Evolutionary conservation across 2,888 invertebrate genomes (phyloP).

Genomic region (Eupithecia insigniata): DNA sequence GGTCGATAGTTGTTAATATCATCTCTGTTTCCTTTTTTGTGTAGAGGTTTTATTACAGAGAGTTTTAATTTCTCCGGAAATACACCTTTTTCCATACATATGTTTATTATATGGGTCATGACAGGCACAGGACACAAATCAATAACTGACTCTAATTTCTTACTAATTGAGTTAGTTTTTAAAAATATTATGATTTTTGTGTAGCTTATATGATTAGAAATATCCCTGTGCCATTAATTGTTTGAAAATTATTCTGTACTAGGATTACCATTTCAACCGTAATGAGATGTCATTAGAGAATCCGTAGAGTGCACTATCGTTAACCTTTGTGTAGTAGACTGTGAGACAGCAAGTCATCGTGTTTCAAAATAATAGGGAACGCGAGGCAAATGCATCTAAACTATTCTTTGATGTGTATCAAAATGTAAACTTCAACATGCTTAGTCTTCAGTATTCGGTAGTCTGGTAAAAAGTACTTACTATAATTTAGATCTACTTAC

Average conservation of each 20-base stretch:
- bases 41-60: no score
- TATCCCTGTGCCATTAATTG: neutral
- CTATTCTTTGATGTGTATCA: neutral
- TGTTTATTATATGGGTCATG: no score
- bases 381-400: neutral
- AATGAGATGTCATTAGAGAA: slow-evolving; percentile 1
- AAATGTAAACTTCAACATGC: neutral
- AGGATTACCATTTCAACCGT: neutral
- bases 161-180: neutral
- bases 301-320: neutral
- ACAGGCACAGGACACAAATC: no score
- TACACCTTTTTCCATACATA: no score
- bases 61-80: no score
- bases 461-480: neutral
- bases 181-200: neutral
- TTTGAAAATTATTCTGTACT: neutral
- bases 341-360: neutral
- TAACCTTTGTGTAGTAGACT: neutral
- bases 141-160: neutral
- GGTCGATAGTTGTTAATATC: no score
- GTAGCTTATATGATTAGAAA: neutral
- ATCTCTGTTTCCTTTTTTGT: no score
- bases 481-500: no score
- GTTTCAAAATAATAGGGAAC: neutral
- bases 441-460: no score